Conservation (phyloP, 2,113 vertebrate species). For the Tinamus guttatus region DNA sequence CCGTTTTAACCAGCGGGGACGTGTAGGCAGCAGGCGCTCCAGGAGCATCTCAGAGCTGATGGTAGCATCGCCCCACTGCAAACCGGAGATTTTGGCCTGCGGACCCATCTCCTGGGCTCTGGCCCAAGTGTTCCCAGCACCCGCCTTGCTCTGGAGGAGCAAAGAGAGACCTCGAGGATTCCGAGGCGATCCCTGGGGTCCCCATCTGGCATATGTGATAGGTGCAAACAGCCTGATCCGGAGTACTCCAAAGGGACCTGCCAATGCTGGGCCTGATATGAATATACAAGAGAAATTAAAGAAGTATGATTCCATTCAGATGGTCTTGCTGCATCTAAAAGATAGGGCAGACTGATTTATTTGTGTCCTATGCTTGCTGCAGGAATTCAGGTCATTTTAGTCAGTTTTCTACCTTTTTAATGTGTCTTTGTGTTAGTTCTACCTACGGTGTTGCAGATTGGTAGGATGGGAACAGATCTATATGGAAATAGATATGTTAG, state of each 20-base stretch:
- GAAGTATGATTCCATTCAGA: not conserved
- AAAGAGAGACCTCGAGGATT: not conserved
- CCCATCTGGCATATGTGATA: accelerated
- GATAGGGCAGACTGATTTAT: constrained; percentile 12
- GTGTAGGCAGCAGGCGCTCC: not conserved
- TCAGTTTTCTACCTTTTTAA: not conserved
- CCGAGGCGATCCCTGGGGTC: not conserved
- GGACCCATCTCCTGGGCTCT: not conserved
- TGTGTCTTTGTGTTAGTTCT: not conserved
- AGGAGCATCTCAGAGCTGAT: too few relatives aligned
- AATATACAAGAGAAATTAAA: constrained; percentile 47
- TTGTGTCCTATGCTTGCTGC: constrained; percentile 36
- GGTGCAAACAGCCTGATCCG: not conserved
- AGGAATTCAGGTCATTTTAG: constrained; percentile 50
- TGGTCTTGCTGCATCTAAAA: constrained; percentile 49
- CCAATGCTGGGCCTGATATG: not conserved
- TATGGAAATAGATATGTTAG: not conserved
- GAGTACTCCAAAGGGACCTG: not conserved
- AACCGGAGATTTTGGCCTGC: not conserved
- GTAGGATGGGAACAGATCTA: not conserved
- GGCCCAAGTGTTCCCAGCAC: not conserved
- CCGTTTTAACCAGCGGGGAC: constrained; percentile 16
- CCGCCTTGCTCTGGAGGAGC: not conserved
- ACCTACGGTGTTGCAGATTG: not conserved
- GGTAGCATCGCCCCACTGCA: not conserved